phyloP scores from a whole-genome alignment of 2,797 vertebrate genomes.

The Cheirogaleus major region DNA sequence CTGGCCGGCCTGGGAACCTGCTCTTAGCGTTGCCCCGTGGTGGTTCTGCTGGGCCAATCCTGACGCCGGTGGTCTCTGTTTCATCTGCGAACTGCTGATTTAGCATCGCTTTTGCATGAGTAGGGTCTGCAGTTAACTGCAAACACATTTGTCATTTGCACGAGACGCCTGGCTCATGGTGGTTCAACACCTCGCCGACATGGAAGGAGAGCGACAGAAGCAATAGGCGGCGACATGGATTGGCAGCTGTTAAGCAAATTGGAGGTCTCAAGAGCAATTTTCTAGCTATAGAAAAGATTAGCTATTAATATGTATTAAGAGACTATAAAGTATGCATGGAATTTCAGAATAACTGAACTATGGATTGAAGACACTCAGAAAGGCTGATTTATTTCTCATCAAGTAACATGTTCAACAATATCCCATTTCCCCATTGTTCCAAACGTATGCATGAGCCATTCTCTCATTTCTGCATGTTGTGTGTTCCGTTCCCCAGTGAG shows the following conservation, averaged over 20 bases:
- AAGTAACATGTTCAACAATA: neutral
- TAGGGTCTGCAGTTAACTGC: neutral
- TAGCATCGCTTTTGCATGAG: fast-evolving
- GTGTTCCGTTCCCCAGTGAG: neutral
- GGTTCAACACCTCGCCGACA: neutral
- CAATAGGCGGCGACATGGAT: neutral
- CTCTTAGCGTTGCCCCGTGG: fast-evolving
- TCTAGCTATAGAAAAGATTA: neutral
- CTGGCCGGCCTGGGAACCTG: neutral
- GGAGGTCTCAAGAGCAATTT: neutral
- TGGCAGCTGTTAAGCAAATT: neutral
- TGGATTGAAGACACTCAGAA: neutral
- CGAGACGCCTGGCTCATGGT: fast-evolving
- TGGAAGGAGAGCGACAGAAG: fast-evolving
- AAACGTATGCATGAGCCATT: fast-evolving
- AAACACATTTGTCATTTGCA: neutral
- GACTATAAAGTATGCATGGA: neutral
- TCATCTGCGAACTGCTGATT: neutral
- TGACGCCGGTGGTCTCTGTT: neutral
- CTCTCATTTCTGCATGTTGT: neutral
- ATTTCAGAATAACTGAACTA: neutral
- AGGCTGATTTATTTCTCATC: neutral
- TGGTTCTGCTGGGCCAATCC: neutral
- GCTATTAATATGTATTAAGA: neutral
- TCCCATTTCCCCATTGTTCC: neutral